phyloP scores from a whole-genome alignment of 2,888 invertebrate species.

The Oscheius onirici region DNA sequence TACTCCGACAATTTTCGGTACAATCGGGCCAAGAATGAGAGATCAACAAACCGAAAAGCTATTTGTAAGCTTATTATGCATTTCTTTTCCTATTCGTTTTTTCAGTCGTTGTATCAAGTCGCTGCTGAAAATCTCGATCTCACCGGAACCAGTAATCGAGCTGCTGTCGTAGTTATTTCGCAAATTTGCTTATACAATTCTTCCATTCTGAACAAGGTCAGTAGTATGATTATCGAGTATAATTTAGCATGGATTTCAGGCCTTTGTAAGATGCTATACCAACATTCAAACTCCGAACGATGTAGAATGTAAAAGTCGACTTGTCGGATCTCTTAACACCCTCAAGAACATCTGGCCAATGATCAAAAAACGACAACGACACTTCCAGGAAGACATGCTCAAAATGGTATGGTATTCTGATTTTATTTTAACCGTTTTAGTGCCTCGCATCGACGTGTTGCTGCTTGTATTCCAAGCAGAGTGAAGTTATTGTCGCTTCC shows the following conservation, averaged over 20 bases:
- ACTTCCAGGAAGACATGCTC: slow-evolving; percentile 21
- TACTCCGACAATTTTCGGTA: slow-evolving; percentile 10
- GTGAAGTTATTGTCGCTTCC: slow-evolving; percentile 21
- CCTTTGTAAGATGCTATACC: slow-evolving; percentile 17
- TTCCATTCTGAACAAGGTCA: slow-evolving; percentile 25
- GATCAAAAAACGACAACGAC: not conserved
- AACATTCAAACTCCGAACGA: slow-evolving; percentile 22
- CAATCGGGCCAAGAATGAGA: slow-evolving; percentile 25
- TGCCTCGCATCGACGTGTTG: not conserved
- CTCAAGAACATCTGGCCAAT: slow-evolving; percentile 22
- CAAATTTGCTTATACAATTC: slow-evolving; percentile 21
- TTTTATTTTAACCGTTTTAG: not conserved
- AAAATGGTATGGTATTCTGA: slow-evolving; percentile 15
- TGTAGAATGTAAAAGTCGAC: slow-evolving; percentile 12
- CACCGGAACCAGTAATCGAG: slow-evolving; percentile 14
- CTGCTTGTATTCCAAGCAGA: slow-evolving; percentile 26
- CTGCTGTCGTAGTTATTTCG: slow-evolving; percentile 17
- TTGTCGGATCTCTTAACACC: slow-evolving; percentile 27
- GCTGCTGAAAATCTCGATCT: slow-evolving; percentile 31
- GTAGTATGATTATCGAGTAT: no score
- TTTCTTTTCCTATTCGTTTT: slow-evolving; percentile 1
- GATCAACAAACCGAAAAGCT: slow-evolving; percentile 26
- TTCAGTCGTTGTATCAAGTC: slow-evolving; percentile 22
- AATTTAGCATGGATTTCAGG: slow-evolving; percentile 8
- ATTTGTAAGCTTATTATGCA: slow-evolving; percentile 9